Percentiles rank a stretch among this genome's conserved stretches.
Evolutionary conservation across 2,888 invertebrate species (phyloP).

Genomic region (Mellilla xanthometata): DNA sequence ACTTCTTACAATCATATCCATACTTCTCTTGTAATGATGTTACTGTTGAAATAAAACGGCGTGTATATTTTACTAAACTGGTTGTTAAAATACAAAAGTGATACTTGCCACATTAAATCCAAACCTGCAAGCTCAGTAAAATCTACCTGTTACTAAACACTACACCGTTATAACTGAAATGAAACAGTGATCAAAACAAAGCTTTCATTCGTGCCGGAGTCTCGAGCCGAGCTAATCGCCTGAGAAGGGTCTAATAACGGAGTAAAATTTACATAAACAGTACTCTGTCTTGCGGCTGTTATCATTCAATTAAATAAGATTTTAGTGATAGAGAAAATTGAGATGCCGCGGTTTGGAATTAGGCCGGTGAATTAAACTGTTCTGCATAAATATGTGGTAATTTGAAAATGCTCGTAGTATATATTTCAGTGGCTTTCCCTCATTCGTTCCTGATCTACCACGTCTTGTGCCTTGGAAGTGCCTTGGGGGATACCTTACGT

Average conservation of each 20-base stretch:
- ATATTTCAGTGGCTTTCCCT: too few relatives aligned
- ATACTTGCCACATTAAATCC: neutral
- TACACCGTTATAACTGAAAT: conserved; percentile 40
- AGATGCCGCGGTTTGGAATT: conserved; percentile 49
- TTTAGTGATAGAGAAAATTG: conserved; percentile 62
- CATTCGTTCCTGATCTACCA: too few relatives aligned
- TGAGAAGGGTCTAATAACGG: conserved; percentile 64
- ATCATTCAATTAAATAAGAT: conserved; percentile 80
- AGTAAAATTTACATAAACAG: conserved; percentile 78
- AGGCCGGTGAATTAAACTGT: conserved; percentile 3
- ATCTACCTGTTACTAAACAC: conserved; percentile 16
- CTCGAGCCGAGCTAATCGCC: conserved; percentile 53
- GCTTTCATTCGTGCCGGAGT: conserved; percentile 39
- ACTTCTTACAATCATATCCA: too few relatives aligned
- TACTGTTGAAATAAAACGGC: too few relatives aligned
- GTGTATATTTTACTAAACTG: too few relatives aligned
- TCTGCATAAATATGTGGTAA: too few relatives aligned
- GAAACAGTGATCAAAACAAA: conserved; percentile 54
- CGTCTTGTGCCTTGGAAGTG: too few relatives aligned
- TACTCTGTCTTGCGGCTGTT: conserved; percentile 73
- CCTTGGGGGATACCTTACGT: too few relatives aligned
- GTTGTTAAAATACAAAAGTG: too few relatives aligned
- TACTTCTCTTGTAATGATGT: too few relatives aligned
- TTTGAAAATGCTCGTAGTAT: too few relatives aligned
- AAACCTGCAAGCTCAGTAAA: neutral